Conservation (phyloP, 2,113 vertebrate species). For the Phoxinus phoxinus region DNA sequence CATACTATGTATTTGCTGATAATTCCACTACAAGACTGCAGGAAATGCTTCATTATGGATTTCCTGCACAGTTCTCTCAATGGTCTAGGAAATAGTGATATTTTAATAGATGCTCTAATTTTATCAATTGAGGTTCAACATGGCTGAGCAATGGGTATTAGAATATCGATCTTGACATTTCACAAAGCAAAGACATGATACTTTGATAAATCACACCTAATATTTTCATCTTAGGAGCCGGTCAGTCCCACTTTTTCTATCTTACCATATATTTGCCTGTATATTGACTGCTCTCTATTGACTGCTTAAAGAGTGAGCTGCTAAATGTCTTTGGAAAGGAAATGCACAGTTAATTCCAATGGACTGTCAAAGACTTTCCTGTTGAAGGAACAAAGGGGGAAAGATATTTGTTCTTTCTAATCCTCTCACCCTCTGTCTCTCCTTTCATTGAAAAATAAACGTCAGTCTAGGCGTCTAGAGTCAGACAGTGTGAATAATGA, state of each 20-base stretch:
- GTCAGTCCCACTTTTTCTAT: not conserved
- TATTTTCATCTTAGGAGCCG: not conserved
- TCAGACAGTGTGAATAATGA: constrained; percentile 56
- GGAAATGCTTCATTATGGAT: constrained; percentile 50
- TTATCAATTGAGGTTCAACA: constrained; percentile 48
- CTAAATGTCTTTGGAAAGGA: constrained; percentile 34
- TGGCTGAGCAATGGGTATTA: constrained; percentile 36
- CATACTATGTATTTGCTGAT: not conserved
- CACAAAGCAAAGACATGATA: not conserved
- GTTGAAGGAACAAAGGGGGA: constrained; percentile 29
- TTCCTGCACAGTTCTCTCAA: not conserved
- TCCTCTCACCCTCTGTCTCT: not conserved
- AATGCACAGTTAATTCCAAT: constrained; percentile 33
- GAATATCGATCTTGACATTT: constrained; percentile 56
- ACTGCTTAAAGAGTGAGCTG: constrained; percentile 15
- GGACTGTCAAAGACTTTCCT: constrained; percentile 21
- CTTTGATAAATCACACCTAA: constrained; percentile 4
- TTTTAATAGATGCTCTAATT: constrained; percentile 55
- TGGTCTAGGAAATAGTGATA: not conserved
- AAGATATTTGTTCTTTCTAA: constrained; percentile 24
- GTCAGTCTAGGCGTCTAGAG: constrained; percentile 39
- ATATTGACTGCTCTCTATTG: constrained; percentile 16
- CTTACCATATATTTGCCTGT: constrained; percentile 25
- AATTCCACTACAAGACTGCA: constrained; percentile 1
- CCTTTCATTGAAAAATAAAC: constrained; percentile 56